Evolutionary conservation across 2,797 vertebrate genomes (phyloP).

Genomic region (Melanotaenia pygmaea): DNA sequence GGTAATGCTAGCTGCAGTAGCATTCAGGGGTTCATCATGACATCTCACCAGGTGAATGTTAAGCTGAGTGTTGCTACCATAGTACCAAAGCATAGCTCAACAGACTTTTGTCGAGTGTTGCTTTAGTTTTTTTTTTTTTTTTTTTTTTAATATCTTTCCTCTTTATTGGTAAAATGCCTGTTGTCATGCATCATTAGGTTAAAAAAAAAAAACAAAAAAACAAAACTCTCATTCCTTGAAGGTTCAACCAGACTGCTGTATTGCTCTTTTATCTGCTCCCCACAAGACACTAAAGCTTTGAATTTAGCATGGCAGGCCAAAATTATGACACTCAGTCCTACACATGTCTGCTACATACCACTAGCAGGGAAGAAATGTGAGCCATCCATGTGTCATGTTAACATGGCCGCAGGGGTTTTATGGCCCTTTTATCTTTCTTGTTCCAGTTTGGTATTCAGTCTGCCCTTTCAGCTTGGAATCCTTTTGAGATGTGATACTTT

Average conservation of each 20-base stretch:
- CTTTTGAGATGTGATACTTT: constrained; percentile 57
- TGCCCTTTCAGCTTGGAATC: constrained; percentile 34
- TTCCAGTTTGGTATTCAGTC: constrained; percentile 37
- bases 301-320: constrained; percentile 4
- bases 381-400: constrained; percentile 35
- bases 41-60: no score
- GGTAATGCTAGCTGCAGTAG: no score
- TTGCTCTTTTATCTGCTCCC: constrained; percentile 5
- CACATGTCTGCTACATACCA: constrained; percentile 13
- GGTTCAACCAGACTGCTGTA: not conserved
- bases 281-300: constrained; percentile 13
- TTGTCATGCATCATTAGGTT: not conserved
- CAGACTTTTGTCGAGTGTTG: no score
- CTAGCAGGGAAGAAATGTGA: constrained; percentile 46
- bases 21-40: no score
- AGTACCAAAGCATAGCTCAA: no score
- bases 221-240: not conserved
- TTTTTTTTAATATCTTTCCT: not conserved
- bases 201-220: not conserved
- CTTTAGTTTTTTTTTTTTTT: no score
- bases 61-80: no score
- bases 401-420: constrained; percentile 11
- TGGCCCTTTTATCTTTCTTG: constrained; percentile 27
- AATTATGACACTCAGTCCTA: constrained; percentile 2
- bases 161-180: not conserved